Evolutionary conservation across 2,113 vertebrate species (phyloP), one percentile per base, ranked within the genome.

Genomic region (Ranitomeya variabilis): DNA sequence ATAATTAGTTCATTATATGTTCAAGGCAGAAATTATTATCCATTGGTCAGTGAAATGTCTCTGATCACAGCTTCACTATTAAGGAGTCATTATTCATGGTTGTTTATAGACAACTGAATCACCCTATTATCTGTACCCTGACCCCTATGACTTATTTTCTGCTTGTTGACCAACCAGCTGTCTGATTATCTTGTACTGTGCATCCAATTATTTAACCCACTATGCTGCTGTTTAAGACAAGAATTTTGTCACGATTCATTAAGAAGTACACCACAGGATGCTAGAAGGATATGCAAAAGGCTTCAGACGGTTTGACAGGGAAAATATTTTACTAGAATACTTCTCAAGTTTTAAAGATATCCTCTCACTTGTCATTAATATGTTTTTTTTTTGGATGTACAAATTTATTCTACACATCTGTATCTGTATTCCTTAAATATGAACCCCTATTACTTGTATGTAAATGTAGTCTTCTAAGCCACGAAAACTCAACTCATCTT

Each of bases 1-100:
- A 19, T 51, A 71, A 80, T 80, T 69, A 57, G 77, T 69, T 87
- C 51, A 81, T 80, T 87, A 69, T 15, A 19, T 66, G 60, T n/a
- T 80, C 62, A 67, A 80, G 55, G 9, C 51, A 80, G 14, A 80
- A 78, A 87, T 19, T 9, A 59, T 55, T 87, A 62, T 76, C 76
- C 66, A 23, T 64, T 87, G 77, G 86, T 87, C 82, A 69, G 19
- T 67, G 19, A 54, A 59, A 59, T 52, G 45, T 18, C 37, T 83
- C 62, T 83, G 19, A 67, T 54, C 21, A 23, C 13, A 23, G n/a
- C 19, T 67, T 51, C n/a, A 67, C 23, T 64, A 69, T 26, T 84
- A 23, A 26, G 51, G 45, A 76, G 73, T 76, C 73, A 76, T 76
- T 76, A 76, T 19, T 52, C 13, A 76, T 19, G 18, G 37, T 11